Evolutionary conservation across 1,140 invertebrate species (phyloP), one percentile per base, ranked within the genome.

Genomic region (Gryllus bimaculatus): DNA sequence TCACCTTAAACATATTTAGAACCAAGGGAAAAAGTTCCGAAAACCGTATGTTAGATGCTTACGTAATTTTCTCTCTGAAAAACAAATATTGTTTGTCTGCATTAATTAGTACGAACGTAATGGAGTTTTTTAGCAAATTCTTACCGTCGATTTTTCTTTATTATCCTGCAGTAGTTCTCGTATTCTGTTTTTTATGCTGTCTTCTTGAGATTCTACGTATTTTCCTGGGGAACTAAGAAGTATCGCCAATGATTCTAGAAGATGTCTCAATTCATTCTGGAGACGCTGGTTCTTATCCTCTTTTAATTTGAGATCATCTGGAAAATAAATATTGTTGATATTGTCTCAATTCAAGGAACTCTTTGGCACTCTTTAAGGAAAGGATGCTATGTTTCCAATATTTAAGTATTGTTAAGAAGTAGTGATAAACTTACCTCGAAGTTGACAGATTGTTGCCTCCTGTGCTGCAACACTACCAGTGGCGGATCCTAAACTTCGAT

Each of bases 191-290:
- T 93, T 93, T 77, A 95, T 93, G 15, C 91, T 86, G 39, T 88
- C 90, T 83, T 94, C 93, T 74, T 92, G 89, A 5, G 92, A 90
- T 82, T 95, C 93, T 7, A 93, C 90, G 82, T 92, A 93, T 82
- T 91, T 85, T 73, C 89, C 88, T 4, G 92, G 91, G 8, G 90
- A 88, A 82, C 91, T 92, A 4, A 93, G 82, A 15, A 92, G 85
- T 76, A 92, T 90, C 4, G 92, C 90, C 74, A 93, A 83, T 0
- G 91, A 90, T 83, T 93, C 91, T 82, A 93, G 84, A 3, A 90
- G 85, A 81, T 91, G 90, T 8, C 90, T 88, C 79, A 91, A 86
- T 80, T 93, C 91, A 75, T 89, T 88, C 82, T 92, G 90, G 48
- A 90, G 81, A 66, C 90, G 86, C 83, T 91, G 89, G 78, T 87